Evolutionary conservation across 2,888 invertebrate species (phyloP).

Genomic region (Thecophora atra): DNA sequence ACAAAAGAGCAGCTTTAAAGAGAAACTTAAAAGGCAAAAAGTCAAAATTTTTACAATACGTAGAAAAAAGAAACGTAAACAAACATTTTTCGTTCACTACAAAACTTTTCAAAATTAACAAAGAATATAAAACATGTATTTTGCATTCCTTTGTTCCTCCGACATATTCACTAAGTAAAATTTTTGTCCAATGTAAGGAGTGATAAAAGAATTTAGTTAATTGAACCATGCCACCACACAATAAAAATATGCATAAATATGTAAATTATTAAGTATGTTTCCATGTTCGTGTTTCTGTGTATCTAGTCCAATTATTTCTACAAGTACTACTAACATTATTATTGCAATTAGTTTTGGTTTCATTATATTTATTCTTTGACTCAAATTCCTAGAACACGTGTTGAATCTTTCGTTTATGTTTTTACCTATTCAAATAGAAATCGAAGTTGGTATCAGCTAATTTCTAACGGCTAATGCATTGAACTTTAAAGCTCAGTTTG

Average conservation of each 20-base stretch:
- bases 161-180: background rate
- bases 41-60: constrained; percentile 9
- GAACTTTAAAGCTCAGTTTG: too few species aligned
- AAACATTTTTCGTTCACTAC: constrained; percentile 16
- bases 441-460: too few species aligned
- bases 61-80: background rate
- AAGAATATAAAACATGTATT: constrained; percentile 15
- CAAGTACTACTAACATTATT: constrained; percentile 8
- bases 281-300: constrained; percentile 66
- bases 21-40: constrained; percentile 44
- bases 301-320: constrained; percentile 54
- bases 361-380: constrained; percentile 27
- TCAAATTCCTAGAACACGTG: constrained; percentile 5
- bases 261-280: constrained; percentile 61
- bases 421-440: too few species aligned
- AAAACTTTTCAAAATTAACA: too few species aligned
- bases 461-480: too few species aligned
- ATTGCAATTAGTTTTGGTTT: constrained; percentile 14
- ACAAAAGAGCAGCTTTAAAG: constrained; percentile 57
- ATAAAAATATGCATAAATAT: constrained; percentile 27
- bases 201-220: background rate
- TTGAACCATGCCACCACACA: constrained; percentile 19
- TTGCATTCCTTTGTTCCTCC: background rate
- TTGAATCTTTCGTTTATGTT: constrained; percentile 1
- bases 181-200: background rate